Percentiles rank a stretch among this genome's conserved stretches.
Conservation (phyloP, 2,797 vertebrate species). For the Pangasius sanitwongsei region DNA sequence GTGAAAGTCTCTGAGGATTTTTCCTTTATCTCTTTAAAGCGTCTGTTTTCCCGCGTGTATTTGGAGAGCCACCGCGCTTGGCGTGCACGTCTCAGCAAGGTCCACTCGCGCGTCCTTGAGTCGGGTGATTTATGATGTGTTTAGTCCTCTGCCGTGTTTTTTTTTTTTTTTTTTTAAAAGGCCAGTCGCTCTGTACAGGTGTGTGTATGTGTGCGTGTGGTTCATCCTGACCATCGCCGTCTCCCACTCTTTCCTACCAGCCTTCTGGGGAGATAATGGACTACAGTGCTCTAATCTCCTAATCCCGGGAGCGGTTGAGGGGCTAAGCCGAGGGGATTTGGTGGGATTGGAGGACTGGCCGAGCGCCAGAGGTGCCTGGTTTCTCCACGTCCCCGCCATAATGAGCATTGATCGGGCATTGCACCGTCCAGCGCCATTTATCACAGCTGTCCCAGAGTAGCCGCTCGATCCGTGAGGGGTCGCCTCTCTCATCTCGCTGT, state of each 20-base stretch:
- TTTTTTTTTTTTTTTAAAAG: neutral
- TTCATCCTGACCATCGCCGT: neutral
- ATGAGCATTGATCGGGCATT: constrained; percentile 46
- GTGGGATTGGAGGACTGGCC: constrained; percentile 60
- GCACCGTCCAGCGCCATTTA: constrained; percentile 24
- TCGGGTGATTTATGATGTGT: constrained; percentile 57
- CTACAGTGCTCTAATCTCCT: constrained; percentile 79
- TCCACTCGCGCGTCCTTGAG: constrained; percentile 57
- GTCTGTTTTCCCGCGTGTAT: constrained; percentile 40
- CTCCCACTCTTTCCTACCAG: constrained; percentile 28
- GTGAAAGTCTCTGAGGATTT: constrained; percentile 16
- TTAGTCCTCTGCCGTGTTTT: constrained; percentile 24
- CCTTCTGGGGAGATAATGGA: constrained; percentile 75
- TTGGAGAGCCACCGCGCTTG: constrained; percentile 38
- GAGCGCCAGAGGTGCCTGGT: constrained; percentile 40
- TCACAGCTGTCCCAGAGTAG: constrained; percentile 29
- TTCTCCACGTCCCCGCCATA: constrained; percentile 16
- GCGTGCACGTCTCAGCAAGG: constrained; percentile 50
- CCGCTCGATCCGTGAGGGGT: neutral
- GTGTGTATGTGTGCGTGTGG: neutral
- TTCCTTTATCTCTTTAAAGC: constrained; percentile 44
- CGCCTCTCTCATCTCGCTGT: constrained; percentile 4
- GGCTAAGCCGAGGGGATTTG: constrained; percentile 80
- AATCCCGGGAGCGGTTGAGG: constrained; percentile 78
- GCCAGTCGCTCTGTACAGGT: neutral